Evolutionary conservation across 2,797 vertebrate species (phyloP), one percentile per base, ranked within the genome.

Genomic region (Gymnocypris eckloni): DNA sequence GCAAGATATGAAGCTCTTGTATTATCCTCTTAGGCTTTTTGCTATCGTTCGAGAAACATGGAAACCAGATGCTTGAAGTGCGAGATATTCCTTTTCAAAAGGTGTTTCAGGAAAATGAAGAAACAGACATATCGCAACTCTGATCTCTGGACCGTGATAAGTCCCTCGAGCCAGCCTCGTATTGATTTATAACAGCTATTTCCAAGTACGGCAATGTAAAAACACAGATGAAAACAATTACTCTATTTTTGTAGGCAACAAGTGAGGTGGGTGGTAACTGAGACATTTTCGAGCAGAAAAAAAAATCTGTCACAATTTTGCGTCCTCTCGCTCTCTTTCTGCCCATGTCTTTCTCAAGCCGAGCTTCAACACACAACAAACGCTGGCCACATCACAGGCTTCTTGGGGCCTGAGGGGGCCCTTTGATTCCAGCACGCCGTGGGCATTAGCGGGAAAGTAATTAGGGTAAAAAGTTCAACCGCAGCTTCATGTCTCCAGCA

Each of bases 381-480:
- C 92, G 91, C 91, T 94, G 33, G 90, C 97, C 97, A 98, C 97
- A 98, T 98, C 96, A 98, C 95, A 98, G 95, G 90, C 93, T 94
- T 94, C 95, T 91, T 91, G 95, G 93, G 95, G 95, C 96, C 96
- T 92, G 94, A 92, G 96, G 96, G 96, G 94, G 94, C 91, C 93
- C 96, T 96, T 96, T 97, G 95, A 97, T 97, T 97, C 96, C 94
- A 95, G 96, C 95, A 95, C 91, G 95, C 97, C 96, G 94, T 94
- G 95, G 96, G 96, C 97, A 97, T 97, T 96, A 97, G 96, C 89
- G 93, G 94, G 93, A 97, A 96, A 96, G 94, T 97, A 97, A 98
- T 97, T 96, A 98, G 97, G 97, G 97, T 98, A 98, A 98, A 98
- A 98, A 98, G 97, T 98, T 98, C 97, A 98, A 95, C 96, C 96